These are phyloP conservation scores for Digitonthophagus gazella DNA, from an alignment of 2,888 invertebrate species.

Conservation along the genomic window DNA sequence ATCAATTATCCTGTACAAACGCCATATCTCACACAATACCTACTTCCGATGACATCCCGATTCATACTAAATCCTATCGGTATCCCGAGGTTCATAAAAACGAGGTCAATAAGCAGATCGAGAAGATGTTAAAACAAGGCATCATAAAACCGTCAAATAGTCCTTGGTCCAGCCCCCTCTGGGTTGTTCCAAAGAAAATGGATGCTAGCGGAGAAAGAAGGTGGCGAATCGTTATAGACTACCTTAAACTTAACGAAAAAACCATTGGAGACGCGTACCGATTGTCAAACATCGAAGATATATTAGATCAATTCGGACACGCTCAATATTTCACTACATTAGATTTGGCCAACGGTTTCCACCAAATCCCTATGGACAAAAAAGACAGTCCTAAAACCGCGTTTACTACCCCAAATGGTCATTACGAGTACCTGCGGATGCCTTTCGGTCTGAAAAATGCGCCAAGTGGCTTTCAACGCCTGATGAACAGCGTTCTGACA, in stretches of 20 bases:
- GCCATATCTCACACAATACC: slow-evolving; percentile 39
- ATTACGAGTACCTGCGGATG: slow-evolving; percentile 36
- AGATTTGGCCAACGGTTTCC: slow-evolving; percentile 45
- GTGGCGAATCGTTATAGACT: slow-evolving; percentile 45
- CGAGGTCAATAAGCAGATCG: slow-evolving; percentile 42
- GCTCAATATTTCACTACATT: slow-evolving; percentile 44
- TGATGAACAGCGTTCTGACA: slow-evolving; percentile 38
- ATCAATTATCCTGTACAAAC: slow-evolving; percentile 12
- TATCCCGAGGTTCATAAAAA: slow-evolving; percentile 41
- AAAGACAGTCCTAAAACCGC: slow-evolving; percentile 33
- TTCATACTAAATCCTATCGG: slow-evolving; percentile 42
- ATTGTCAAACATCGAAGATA: slow-evolving; percentile 43
- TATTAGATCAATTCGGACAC: slow-evolving; percentile 44
- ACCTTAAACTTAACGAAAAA: slow-evolving; percentile 44
- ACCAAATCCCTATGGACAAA: slow-evolving; percentile 41
- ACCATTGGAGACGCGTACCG: slow-evolving; percentile 44
- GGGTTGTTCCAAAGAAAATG: slow-evolving; percentile 42
- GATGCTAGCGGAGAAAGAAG: slow-evolving; percentile 37
- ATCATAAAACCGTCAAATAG: slow-evolving; percentile 37
- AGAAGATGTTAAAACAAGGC: slow-evolving; percentile 36
- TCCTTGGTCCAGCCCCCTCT: slow-evolving; percentile 36
- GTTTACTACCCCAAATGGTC: slow-evolving; percentile 33
- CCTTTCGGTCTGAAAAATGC: slow-evolving; percentile 38
- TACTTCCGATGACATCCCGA: slow-evolving; percentile 36
- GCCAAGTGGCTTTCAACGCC: slow-evolving; percentile 38